Evolutionary conservation across 2,113 vertebrate species (phyloP).

Genomic region (Fulmarus glacialis): DNA sequence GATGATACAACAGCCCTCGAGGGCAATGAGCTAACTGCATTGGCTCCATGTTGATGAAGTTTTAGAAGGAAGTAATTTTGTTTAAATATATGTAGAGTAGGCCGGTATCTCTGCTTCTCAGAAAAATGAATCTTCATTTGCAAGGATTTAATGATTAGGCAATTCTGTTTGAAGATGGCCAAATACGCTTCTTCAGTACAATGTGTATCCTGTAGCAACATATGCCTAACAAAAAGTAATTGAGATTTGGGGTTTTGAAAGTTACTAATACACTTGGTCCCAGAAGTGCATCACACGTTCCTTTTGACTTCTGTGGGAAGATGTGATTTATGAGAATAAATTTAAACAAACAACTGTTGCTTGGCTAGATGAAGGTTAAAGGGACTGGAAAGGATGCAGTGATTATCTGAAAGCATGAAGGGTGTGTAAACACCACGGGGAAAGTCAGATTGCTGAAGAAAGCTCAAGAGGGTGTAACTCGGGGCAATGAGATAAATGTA

Average conservation of each 20-base stretch:
- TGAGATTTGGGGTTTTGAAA: neutral
- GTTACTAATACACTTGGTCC: neutral
- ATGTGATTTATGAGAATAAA: constrained; percentile 18
- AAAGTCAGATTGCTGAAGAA: constrained; percentile 1
- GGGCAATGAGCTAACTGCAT: neutral
- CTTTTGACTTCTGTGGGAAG: constrained; percentile 19
- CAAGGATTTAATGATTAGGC: neutral
- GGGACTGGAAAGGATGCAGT: neutral
- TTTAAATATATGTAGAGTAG: neutral
- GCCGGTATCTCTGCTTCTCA: neutral
- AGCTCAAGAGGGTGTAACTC: constrained; percentile 42
- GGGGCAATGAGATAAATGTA: constrained; percentile 2
- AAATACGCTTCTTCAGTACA: neutral
- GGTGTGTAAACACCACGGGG: constrained; percentile 49
- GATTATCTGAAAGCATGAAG: constrained; percentile 1
- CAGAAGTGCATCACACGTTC: neutral
- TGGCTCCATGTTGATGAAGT: neutral
- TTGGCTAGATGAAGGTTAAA: constrained; percentile 1
- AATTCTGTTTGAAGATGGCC: neutral
- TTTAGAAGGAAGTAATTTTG: neutral
- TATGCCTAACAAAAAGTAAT: neutral
- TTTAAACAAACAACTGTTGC: constrained; percentile 29
- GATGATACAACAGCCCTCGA: constrained; percentile 45
- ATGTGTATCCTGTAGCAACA: neutral
- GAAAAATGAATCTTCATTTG: neutral